Base-by-base conservation (phyloP, 2,888 invertebrate species). In the Platycnemis pennipes region DNA sequence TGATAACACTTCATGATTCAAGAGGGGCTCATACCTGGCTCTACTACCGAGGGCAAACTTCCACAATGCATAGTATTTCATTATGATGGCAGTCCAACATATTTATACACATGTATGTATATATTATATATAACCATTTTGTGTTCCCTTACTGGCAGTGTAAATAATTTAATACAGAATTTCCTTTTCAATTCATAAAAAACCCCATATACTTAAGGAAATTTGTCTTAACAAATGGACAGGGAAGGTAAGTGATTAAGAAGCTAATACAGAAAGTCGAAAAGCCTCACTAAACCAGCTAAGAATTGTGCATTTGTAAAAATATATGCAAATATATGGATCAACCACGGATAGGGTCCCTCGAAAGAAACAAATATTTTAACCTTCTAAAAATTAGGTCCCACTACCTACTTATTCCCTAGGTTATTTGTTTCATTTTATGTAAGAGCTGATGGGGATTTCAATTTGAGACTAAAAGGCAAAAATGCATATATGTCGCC, bases 401-500 rank as follows among this genome's bases (percentile, higher is more conserved):
- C n/a, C 44, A 44, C 91, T 69, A 91, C 63, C 56, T 44, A 63
- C 26, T 53, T 63, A 91, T 63, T 91, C 63, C 56, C 26, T 91
- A 63, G 56, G 91, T 42, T 63, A 56, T 53, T 53, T 56, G 56
- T 91, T 63, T 91, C 91, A 26, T 44, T n/a, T 91, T 26, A 89
- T 63, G 22, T 69, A 69, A 63, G 91, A 63, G 91, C 91, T 44
- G 44, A 91, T 91, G 91, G 63, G 91, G 69, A 91, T 63, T 91
- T 69, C 26, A 42, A 63, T n/a, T 44, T 56, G 44, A 91, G 44
- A 44, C 26, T 31, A 56, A 45, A 44, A 91, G 91, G 91, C 91
- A 91, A 91, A 91, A 91, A 91, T 91, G 91, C 91, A 91, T 91
- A 91, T 91, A 91, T 91, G 63, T 69, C 63, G 63, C 91, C 91